Conservation (phyloP, 2,797 vertebrate species). For the Capromys pilorides region DNA sequence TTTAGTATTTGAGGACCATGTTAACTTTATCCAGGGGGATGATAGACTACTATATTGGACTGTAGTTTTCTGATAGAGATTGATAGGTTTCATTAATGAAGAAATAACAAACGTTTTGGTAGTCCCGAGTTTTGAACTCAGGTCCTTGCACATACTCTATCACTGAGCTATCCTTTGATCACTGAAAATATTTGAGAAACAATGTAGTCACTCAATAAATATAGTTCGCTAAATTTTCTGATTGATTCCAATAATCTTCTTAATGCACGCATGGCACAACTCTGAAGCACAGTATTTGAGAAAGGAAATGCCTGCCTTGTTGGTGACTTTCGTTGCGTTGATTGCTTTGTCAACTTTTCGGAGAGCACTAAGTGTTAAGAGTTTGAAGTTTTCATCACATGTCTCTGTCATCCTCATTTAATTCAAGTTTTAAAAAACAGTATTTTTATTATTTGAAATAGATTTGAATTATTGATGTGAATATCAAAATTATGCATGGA, state of each 20-base stretch:
- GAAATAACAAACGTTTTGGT: background rate
- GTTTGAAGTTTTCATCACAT: conserved; percentile 6
- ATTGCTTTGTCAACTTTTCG: conserved; percentile 34
- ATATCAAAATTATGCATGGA: conserved; percentile 6
- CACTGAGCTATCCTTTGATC: background rate
- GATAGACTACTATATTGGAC: background rate
- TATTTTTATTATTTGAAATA: conserved; percentile 32
- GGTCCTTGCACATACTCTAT: background rate
- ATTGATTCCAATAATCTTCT: background rate
- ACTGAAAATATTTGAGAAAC: conserved; percentile 28
- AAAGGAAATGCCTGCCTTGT: background rate
- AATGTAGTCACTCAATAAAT: too few species aligned
- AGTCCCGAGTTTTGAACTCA: background rate
- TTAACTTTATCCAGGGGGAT: background rate
- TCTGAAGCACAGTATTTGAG: background rate
- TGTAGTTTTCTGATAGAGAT: background rate
- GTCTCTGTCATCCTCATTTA: background rate
- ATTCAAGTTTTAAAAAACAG: conserved; percentile 8
- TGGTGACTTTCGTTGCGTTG: conserved; percentile 17
- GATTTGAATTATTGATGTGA: conserved; percentile 42
- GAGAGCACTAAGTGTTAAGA: background rate
- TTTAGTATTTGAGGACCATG: background rate
- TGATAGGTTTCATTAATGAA: background rate
- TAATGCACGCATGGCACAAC: background rate
- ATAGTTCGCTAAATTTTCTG: conserved; percentile 13